These are phyloP conservation scores for Pachyrhynchus sulphureomaculatus DNA, from an alignment of 1,140 invertebrate genomes.

Conservation along the genomic window DNA sequence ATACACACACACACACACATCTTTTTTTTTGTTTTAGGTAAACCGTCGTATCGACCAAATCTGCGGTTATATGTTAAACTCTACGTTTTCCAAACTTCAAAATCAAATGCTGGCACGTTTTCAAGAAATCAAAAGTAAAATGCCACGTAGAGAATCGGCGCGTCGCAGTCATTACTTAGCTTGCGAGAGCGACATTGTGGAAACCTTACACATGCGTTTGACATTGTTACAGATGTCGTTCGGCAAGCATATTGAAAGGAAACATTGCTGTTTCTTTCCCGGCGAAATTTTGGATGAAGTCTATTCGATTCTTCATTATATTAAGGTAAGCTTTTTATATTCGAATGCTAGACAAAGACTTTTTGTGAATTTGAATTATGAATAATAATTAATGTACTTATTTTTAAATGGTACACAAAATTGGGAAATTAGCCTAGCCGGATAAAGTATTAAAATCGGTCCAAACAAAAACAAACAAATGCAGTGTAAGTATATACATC, in stretches of 20 bases:
- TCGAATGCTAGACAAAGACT: too few relatives aligned
- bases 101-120: constrained; percentile 77
- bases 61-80: constrained; percentile 75
- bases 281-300: constrained; percentile 68
- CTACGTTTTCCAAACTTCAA: constrained; percentile 77
- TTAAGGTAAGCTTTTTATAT: constrained; percentile 60
- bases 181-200: constrained; percentile 85
- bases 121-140: constrained; percentile 83
- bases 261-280: constrained; percentile 87
- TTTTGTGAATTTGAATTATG: too few relatives aligned
- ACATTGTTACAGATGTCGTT: constrained; percentile 86
- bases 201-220: constrained; percentile 85
- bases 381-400: too few relatives aligned
- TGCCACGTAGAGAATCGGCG: constrained; percentile 84
- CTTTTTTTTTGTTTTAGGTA: constrained; percentile 58
- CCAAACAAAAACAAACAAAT: too few relatives aligned
- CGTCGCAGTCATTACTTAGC: constrained; percentile 80
- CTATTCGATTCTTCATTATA: constrained; percentile 77
- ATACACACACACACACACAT: too few relatives aligned
- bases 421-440: too few relatives aligned
- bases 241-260: constrained; percentile 87
- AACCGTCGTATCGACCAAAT: constrained; percentile 75
- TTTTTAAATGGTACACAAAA: too few relatives aligned
- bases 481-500: too few relatives aligned
- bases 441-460: too few relatives aligned